Evolutionary conservation across 2,797 vertebrate genomes (phyloP), one percentile per base, ranked within the genome.

Genomic region (Poecile montanus): DNA sequence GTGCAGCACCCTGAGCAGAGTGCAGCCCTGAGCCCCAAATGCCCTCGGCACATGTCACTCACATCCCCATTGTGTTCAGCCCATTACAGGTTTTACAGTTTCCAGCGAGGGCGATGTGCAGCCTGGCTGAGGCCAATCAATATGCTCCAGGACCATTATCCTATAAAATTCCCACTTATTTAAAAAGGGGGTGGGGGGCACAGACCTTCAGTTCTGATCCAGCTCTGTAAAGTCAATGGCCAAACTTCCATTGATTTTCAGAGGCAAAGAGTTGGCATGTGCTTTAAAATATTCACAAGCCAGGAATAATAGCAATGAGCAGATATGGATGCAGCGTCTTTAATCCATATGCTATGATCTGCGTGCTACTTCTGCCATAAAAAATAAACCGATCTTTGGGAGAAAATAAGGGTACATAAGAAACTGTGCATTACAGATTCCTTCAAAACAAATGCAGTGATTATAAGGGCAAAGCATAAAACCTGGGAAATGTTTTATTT

Each of bases 101-200:
- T 85, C 91, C 93, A 89, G 76, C 13, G 70, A 91, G 83, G 85
- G 88, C 44, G 8, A 85, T 77, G 89, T 50, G 66, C 93, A 85
- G 81, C 90, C 90, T 93, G 26, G 61, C 78, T 89, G 91, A 93
- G 78, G 90, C 90, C 30, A 95, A 96, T 97, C 95, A 91, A 96
- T 95, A 91, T 7, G 3, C 79, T 91, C 75, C 72, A 94, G 67
- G 74, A 94, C 94, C 91, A 96, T 95, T 96, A 96, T 92, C 93
- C 94, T 94, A 88, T 94, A 96, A 94, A 96, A 95, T 94, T 85
- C 85, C 82, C 87, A 86, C 91, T 94, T 96, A 93, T 94, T 94
- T 96, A 77, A 91, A 90, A 91, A 96, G 79, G 67, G 91, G 26
- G 56, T 90, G 77, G 67, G 85, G 78, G 80, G 51, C 66, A 73